phyloP scores from a whole-genome alignment of 1,140 invertebrate species.

The Himalopsyche phryganea region DNA sequence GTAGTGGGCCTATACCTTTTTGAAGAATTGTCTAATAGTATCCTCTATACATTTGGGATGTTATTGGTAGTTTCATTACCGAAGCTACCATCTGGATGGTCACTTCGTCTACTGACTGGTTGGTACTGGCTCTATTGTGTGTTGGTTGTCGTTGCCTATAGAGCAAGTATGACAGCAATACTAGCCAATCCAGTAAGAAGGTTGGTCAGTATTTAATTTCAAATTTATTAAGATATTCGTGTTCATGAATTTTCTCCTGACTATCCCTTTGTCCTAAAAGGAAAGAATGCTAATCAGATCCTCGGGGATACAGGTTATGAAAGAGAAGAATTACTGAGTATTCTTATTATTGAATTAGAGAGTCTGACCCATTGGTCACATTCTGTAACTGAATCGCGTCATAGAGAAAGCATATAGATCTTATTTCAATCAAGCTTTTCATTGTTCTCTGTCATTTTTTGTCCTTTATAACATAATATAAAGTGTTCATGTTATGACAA shows the following conservation, averaged over 20 bases:
- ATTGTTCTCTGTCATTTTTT: too few relatives aligned
- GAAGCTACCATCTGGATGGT: constrained; percentile 70
- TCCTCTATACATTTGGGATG: constrained; percentile 77
- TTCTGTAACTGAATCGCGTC: too few relatives aligned
- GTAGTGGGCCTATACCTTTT: constrained; percentile 63
- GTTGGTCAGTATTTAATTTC: constrained; percentile 42
- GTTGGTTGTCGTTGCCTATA: constrained; percentile 70
- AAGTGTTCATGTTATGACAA: too few relatives aligned
- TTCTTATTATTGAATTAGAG: too few relatives aligned
- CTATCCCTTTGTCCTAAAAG: too few relatives aligned
- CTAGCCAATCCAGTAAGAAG: constrained; percentile 69
- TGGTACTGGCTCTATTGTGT: constrained; percentile 85
- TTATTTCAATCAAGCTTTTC: too few relatives aligned
- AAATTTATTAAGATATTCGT: constrained; percentile 5
- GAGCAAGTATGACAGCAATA: constrained; percentile 79
- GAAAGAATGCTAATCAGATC: too few relatives aligned
- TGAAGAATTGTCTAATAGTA: constrained; percentile 64
- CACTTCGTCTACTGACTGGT: constrained; percentile 71
- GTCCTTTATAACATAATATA: too few relatives aligned
- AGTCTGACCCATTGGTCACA: too few relatives aligned
- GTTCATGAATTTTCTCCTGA: neutral
- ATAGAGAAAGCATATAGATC: too few relatives aligned
- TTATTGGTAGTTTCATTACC: constrained; percentile 72
- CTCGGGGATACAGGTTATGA: too few relatives aligned
- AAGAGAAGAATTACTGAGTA: too few relatives aligned